Conservation (phyloP, 2,113 vertebrate genomes). For the Seriola aureovittata region DNA sequence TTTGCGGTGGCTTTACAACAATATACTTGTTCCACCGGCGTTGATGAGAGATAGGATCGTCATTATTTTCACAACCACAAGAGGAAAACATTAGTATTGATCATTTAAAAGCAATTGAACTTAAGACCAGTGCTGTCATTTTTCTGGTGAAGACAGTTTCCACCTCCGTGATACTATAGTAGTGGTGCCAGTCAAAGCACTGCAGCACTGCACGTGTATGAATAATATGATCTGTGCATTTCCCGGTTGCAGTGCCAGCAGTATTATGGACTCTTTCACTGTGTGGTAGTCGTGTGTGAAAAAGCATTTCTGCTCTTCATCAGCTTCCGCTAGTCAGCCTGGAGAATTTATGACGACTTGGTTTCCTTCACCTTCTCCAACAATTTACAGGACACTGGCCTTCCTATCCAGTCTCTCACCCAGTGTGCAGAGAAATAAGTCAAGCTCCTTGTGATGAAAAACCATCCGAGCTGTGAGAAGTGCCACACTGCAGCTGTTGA, state of each 20-base stretch:
- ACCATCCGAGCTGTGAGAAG: background rate
- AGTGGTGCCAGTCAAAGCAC: background rate
- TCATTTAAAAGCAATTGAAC: background rate
- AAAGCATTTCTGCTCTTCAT: slow-evolving; percentile 13
- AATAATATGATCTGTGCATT: background rate
- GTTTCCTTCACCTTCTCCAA: slow-evolving; percentile 36
- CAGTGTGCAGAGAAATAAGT: slow-evolving; percentile 38
- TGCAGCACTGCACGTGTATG: background rate
- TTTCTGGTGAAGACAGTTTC: background rate
- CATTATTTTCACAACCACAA: no score
- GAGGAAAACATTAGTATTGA: background rate
- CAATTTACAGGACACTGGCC: slow-evolving; percentile 43
- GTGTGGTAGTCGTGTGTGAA: slow-evolving; percentile 5
- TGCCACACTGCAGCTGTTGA: background rate
- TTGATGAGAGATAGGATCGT: no score
- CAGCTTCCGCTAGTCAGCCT: background rate
- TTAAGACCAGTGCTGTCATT: background rate
- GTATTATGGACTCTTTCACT: background rate
- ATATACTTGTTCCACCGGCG: background rate
- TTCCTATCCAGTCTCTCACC: slow-evolving; percentile 17
- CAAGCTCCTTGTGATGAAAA: slow-evolving; percentile 10
- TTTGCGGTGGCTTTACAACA: no score
- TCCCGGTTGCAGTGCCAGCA: background rate
- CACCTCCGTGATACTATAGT: background rate
- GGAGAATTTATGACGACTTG: slow-evolving; percentile 34